Conservation (phyloP, 2,797 vertebrate species). For the Cossypha heuglini region DNA sequence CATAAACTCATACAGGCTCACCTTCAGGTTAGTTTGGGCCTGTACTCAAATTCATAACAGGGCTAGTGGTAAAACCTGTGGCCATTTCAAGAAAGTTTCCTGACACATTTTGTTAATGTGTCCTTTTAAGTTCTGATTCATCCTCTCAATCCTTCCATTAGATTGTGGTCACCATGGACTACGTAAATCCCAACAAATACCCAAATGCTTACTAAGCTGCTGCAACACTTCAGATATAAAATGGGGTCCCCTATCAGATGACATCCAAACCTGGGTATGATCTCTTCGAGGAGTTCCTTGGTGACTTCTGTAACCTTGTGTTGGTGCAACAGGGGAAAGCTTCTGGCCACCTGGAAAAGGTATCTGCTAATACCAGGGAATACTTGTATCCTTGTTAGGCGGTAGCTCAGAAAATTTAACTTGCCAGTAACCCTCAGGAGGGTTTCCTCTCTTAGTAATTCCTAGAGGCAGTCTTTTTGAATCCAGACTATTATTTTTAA, state of each 20-base stretch:
- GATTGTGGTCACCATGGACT: accelerated
- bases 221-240: not conserved
- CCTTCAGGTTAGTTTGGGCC: no score
- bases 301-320: not conserved
- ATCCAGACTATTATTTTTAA: not conserved
- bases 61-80: not conserved
- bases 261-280: not conserved
- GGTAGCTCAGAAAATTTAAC: not conserved
- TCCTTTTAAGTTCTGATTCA: not conserved
- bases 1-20: not conserved
- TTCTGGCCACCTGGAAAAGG: not conserved
- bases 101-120: not conserved
- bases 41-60: accelerated
- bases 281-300: not conserved
- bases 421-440: not conserved
- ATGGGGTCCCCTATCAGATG: not conserved
- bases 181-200: not conserved
- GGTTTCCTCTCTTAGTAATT: not conserved
- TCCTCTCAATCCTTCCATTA: no score
- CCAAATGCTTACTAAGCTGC: not conserved
- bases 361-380: not conserved
- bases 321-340: not conserved
- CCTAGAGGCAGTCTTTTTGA: not conserved
- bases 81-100: not conserved
- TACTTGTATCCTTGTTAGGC: not conserved